A percentile compares a stretch with the other conserved stretches of the same genome.
These are phyloP conservation scores for Drosophila ambigua DNA, from an alignment of 1,140 invertebrate genomes.

Conservation along the genomic window DNA sequence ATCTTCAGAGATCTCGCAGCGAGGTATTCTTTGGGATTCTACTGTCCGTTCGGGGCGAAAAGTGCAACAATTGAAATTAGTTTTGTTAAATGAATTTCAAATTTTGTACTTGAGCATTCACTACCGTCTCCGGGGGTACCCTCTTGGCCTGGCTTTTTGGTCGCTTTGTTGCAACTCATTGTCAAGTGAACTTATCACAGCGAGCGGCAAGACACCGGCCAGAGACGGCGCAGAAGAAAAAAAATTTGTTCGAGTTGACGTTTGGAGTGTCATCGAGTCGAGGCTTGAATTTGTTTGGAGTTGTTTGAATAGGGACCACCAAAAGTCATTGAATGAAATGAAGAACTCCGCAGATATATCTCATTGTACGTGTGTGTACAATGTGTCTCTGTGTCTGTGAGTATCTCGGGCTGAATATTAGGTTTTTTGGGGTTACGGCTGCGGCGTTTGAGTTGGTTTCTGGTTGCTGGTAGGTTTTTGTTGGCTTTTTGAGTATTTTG, in stretches of 20 bases:
- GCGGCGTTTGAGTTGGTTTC: constrained; percentile 20
- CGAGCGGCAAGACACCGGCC: constrained; percentile 43
- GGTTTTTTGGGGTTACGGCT: constrained; percentile 20
- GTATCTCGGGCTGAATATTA: constrained; percentile 9
- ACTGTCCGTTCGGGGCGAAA: constrained; percentile 41
- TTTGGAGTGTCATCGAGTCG: constrained; percentile 76
- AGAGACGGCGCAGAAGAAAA: constrained; percentile 7
- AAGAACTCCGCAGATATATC: constrained; percentile 74
- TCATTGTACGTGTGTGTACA: constrained; percentile 22
- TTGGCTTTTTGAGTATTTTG: constrained; percentile 72
- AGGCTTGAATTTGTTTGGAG: constrained; percentile 80
- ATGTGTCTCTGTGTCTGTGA: constrained; percentile 18
- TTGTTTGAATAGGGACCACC: constrained; percentile 82
- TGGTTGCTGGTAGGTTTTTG: constrained; percentile 20
- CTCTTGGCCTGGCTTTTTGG: constrained; percentile 53
- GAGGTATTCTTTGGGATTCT: constrained; percentile 41
- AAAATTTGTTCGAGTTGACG: constrained; percentile 78
- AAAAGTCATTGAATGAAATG: constrained; percentile 83
- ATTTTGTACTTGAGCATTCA: constrained; percentile 72
- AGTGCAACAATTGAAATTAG: constrained; percentile 81
- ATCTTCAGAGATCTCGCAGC: constrained; percentile 49
- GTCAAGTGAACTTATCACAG: constrained; percentile 78
- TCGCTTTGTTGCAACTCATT: constrained; percentile 80
- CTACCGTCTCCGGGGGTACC: constrained; percentile 63
- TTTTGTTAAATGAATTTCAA: constrained; percentile 79